phyloP scores from a whole-genome alignment of 2,113 vertebrate genomes.

The Gopherus evgoodei region DNA sequence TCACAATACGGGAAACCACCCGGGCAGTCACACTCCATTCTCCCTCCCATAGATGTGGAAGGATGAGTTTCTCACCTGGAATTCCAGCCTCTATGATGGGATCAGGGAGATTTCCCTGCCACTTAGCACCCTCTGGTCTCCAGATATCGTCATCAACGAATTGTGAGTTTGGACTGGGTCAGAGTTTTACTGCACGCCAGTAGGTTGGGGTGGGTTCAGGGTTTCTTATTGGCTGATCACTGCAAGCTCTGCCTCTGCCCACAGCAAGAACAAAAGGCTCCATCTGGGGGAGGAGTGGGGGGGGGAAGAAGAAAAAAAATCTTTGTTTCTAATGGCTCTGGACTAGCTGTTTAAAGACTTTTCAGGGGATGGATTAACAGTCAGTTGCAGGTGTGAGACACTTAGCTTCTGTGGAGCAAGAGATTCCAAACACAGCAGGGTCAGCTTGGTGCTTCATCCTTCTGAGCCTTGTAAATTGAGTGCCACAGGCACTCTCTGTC shows the following conservation, averaged over 20 bases:
- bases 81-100: conserved; percentile 83
- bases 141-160: conserved; percentile 85
- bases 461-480: background rate
- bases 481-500: background rate
- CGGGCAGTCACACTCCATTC: background rate
- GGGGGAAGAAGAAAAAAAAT: background rate
- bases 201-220: background rate
- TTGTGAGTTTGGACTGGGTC: conserved; percentile 71
- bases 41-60: conserved; percentile 82
- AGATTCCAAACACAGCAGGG: background rate
- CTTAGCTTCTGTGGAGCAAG: background rate
- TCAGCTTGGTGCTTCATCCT: background rate
- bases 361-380: background rate
- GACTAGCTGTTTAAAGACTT: background rate
- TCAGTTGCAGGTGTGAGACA: background rate
- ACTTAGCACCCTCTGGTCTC: conserved; percentile 84
- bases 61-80: conserved; percentile 88
- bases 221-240: background rate
- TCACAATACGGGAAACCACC: background rate
- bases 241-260: background rate
- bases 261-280: background rate
- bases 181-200: background rate
- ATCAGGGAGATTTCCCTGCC: conserved; percentile 87
- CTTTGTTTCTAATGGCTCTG: background rate
- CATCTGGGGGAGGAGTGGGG: background rate